phyloP scores from a whole-genome alignment of 2,113 vertebrate species.

The Trogon surrucura region DNA sequence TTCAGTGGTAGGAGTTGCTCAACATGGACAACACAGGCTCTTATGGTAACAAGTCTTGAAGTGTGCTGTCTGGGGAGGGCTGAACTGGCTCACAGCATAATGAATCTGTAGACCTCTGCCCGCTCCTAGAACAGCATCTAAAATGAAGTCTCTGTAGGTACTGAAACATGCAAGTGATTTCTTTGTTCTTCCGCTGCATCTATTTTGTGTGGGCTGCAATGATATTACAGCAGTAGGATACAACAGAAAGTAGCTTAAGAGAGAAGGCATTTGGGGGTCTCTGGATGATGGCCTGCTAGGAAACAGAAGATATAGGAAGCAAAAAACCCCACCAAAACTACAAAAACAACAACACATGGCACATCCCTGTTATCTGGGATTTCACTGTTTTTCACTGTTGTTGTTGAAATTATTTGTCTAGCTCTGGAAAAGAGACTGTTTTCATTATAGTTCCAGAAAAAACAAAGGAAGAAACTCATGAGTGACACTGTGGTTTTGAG shows the following conservation, averaged over 20 bases:
- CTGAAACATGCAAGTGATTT: not conserved
- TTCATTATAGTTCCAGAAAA: not conserved
- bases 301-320: not conserved
- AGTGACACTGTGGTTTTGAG: not conserved
- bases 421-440: not conserved
- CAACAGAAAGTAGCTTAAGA: not conserved
- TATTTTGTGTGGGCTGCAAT: not conserved
- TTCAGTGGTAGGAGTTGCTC: not conserved
- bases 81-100: not conserved
- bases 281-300: not conserved
- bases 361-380: not conserved
- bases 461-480: not conserved
- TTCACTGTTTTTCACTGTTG: not conserved
- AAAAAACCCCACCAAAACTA: not conserved
- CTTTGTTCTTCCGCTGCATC: not conserved
- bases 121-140: not conserved
- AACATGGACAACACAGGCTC: not conserved
- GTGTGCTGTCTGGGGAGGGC: not conserved
- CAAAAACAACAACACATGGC: not conserved
- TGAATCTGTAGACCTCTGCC: slow-evolving; percentile 3
- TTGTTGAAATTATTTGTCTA: not conserved
- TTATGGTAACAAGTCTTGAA: slow-evolving; percentile 22
- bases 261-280: not conserved
- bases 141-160: not conserved
- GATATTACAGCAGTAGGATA: not conserved